Percentiles rank a stretch among this genome's conserved stretches.
Evolutionary conservation across 1,140 invertebrate genomes (phyloP).

Genomic region (Pteromalus puparum): DNA sequence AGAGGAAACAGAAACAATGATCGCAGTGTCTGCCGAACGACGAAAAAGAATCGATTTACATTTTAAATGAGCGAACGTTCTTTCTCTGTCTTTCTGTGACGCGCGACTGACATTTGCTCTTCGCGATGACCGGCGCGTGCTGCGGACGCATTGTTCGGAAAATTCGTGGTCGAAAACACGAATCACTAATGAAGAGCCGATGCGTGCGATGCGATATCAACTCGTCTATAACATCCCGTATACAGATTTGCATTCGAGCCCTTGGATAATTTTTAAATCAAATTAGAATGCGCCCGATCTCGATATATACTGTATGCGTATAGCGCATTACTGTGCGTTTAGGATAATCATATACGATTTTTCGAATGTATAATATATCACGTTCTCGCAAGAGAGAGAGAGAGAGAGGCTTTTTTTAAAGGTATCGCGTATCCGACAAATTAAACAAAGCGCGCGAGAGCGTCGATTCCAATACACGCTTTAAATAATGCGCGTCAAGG

Average conservation of each 20-base stretch:
- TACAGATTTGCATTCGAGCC: neutral
- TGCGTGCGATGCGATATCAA: neutral
- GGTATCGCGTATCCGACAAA: neutral
- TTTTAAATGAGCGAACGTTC: neutral
- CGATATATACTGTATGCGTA: neutral
- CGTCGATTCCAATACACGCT: neutral
- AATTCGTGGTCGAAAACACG: neutral
- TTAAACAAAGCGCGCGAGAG: neutral
- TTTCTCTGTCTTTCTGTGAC: neutral
- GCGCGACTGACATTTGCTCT: neutral
- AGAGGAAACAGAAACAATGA: neutral
- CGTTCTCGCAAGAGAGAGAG: too few relatives aligned
- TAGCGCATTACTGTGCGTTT: too few relatives aligned
- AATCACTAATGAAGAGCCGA: neutral
- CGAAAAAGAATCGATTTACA: neutral
- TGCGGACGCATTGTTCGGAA: neutral
- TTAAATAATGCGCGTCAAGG: neutral
- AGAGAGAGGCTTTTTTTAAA: neutral
- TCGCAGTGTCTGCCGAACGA: neutral
- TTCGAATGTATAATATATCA: conserved; percentile 1
- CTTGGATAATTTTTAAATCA: neutral
- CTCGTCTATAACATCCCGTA: too few relatives aligned
- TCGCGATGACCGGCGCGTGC: neutral
- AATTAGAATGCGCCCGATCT: neutral
- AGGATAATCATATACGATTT: neutral